These are phyloP conservation scores for Drosophila anceps DNA, from an alignment of 2,888 invertebrate genomes.

Conservation along the genomic window DNA sequence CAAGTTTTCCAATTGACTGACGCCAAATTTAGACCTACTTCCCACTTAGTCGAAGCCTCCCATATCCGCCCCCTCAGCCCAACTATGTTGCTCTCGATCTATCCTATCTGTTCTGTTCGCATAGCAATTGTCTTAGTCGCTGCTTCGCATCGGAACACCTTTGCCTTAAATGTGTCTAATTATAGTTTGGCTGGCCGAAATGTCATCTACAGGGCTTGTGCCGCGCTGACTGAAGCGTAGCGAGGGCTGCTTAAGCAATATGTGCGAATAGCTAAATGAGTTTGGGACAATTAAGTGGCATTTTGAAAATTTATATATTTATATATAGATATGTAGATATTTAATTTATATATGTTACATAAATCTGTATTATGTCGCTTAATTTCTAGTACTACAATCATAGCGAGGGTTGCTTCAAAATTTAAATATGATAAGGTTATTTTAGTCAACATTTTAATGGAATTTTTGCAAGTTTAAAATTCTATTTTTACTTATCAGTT, in stretches of 20 bases:
- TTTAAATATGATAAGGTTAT: too few relatives aligned
- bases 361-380: background rate
- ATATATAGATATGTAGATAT: background rate
- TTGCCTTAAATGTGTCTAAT: slow-evolving; percentile 59
- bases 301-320: background rate
- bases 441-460: too few relatives aligned
- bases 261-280: background rate
- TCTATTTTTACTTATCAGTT: background rate
- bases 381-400: background rate
- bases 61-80: background rate
- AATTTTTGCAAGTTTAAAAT: too few relatives aligned
- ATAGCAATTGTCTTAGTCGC: slow-evolving; percentile 24
- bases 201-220: slow-evolving; percentile 69
- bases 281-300: background rate
- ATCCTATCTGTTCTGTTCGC: background rate
- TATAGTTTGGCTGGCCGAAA: slow-evolving; percentile 58
- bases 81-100: too few relatives aligned
- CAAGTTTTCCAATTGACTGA: slow-evolving; percentile 64
- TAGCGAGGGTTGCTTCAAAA: background rate
- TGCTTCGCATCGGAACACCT: slow-evolving; percentile 37
- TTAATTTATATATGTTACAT: background rate
- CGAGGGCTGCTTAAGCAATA: slow-evolving; percentile 40
- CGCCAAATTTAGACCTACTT: slow-evolving; percentile 54
- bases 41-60: background rate
- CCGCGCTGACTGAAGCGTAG: background rate